Evolutionary conservation across 2,113 vertebrate genomes (phyloP), one percentile per base, ranked within the genome.

Genomic region (Amblyornis subalaris): DNA sequence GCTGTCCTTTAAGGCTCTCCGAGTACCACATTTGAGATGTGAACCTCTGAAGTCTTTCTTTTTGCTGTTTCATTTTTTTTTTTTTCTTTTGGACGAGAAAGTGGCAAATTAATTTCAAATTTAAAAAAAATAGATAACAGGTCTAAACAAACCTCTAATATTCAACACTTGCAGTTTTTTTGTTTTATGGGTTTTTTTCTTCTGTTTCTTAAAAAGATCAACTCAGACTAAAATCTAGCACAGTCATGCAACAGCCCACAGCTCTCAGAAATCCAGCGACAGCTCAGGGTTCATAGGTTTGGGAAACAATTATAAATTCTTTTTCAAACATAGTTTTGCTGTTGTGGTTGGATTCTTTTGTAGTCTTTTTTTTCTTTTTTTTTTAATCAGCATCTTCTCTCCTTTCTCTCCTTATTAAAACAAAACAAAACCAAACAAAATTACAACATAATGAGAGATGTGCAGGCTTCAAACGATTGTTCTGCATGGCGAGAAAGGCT

Each of bases 141-240:
- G 97, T 96, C 97, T 98, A 98, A 97, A 97, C 96, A 96, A 97
- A 98, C 95, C 95, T 97, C 96, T 97, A 97, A 89, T 97, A 97
- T 96, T 97, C 97, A 97, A 98, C 96, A 97, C 96, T 98, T 96
- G 97, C 95, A 97, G 96, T 74, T 95, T 92, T 85, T 88, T 94
- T 94, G 92, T 80, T 93, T 95, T 90, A 85, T 40, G 66, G 40
- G 2, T 8, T 93, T 92, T 96, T 94, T 90, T 79, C 84, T 95
- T 89, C 88, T 64, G 92, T 95, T 94, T 95, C 96, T 95, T 97
- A 97, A 98, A 98, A 98, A 97, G 97, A 96, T 97, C 95, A 98
- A 98, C 97, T 97, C 97, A 98, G 97, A 98, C 97, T 98, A 98
- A 97, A 98, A 97, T 98, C 97, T 98, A 98, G 97, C 98, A 98